phyloP scores from a whole-genome alignment of 1,140 invertebrate species.

The Zeugodacus cucurbitae region DNA sequence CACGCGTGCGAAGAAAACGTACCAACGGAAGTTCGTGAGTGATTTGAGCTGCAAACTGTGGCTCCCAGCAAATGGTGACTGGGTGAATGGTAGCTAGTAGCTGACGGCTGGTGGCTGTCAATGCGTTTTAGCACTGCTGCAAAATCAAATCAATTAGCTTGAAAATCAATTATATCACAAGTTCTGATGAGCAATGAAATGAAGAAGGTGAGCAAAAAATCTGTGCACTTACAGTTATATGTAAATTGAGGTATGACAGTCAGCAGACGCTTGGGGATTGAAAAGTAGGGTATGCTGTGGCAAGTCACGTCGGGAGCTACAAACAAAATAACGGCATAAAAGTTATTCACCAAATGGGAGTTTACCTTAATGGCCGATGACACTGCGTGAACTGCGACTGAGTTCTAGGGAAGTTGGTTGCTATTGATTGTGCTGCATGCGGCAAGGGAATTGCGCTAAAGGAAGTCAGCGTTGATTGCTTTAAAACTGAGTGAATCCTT shows the following conservation, averaged over 20 bases:
- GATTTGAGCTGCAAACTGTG: background rate
- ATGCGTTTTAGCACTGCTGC: constrained; percentile 16
- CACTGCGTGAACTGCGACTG: background rate
- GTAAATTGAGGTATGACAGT: background rate
- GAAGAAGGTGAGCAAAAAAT: constrained; percentile 1
- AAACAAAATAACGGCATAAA: background rate
- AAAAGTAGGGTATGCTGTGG: background rate
- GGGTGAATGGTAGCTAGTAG: background rate
- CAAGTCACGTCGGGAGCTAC: background rate
- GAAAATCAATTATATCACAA: constrained; percentile 38
- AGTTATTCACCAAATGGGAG: constrained; percentile 12
- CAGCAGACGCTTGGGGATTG: background rate
- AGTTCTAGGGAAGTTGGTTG: background rate
- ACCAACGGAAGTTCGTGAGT: background rate
- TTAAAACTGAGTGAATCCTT: background rate
- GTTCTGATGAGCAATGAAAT: constrained; percentile 28
- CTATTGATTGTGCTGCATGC: background rate
- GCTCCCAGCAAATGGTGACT: background rate
- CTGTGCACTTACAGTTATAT: background rate
- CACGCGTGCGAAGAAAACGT: background rate
- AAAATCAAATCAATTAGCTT: constrained; percentile 34
- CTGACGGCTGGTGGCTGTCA: background rate
- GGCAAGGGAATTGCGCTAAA: background rate
- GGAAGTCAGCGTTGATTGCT: background rate
- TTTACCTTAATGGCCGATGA: background rate